phyloP scores from a whole-genome alignment of 2,113 vertebrate species.

The Procavia capensis region DNA sequence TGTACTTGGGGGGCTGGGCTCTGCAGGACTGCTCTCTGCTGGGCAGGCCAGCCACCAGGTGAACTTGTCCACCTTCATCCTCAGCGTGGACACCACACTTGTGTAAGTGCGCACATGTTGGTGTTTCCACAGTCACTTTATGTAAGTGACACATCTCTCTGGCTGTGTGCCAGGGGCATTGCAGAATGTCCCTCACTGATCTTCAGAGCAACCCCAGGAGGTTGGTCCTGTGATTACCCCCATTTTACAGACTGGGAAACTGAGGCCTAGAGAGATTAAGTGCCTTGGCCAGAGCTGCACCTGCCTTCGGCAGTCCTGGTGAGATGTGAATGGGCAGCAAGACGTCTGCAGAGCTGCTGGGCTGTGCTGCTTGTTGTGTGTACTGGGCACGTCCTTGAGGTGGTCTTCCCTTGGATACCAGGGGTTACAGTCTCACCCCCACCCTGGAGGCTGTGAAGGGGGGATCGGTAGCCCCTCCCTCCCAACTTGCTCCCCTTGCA shows the following conservation, averaged over 20 bases:
- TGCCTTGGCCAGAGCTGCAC: no score
- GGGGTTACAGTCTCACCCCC: not conserved
- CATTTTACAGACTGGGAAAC: no score
- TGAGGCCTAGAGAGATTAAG: no score
- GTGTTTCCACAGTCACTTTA: not conserved
- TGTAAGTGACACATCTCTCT: not conserved
- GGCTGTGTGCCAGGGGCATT: accelerated
- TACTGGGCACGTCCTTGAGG: not conserved
- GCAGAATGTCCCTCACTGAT: not conserved
- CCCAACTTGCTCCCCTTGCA: not conserved
- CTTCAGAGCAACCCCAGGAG: not conserved
- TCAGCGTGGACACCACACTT: not conserved
- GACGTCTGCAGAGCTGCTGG: no score
- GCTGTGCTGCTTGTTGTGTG: accelerated
- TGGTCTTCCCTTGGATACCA: not conserved
- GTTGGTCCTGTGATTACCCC: no score
- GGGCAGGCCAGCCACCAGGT: no score
- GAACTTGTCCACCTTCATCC: no score
- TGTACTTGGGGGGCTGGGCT: no score
- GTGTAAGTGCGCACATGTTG: no score
- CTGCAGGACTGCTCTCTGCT: no score
- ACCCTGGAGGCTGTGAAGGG: not conserved
- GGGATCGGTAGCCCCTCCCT: no score
- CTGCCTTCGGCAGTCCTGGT: no score
- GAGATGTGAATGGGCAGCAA: accelerated